Evolutionary conservation across 64 coral and sea anemone species (phyloP), one percentile per base, ranked within the genome.

Genomic region (Dendronephthya gigantea): DNA sequence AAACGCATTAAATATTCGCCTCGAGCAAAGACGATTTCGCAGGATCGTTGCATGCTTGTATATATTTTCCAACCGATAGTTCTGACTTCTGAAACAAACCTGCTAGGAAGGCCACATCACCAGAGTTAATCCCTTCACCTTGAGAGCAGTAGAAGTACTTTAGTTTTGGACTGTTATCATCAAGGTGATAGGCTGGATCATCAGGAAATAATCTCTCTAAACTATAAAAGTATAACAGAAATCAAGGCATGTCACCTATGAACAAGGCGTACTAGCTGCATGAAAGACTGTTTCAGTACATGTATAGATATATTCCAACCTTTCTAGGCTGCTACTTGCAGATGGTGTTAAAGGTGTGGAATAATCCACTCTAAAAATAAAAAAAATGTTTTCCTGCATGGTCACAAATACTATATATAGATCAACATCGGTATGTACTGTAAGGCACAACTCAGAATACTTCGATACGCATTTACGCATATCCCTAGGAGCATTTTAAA

Each of bases 71-170:
- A n/a, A n/a, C n/a, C n/a, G n/a, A n/a, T n/a, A n/a, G n/a, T n/a
- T n/a, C n/a, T n/a, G n/a, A 19, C 7, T 62, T 16, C 19, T 6
- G 7, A 17, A 62, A 62, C 55, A 22, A 62, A 62, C 72, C 72
- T 79, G 72, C 72, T 17, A 79, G 72, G 36, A 79, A 79, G 19
- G 29, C 72, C 30, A 79, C 72, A 79, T 79, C 72, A 36, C 72
- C 72, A 17, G 17, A 79, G 32, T 39, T 79, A 17, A 79, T 36
- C 29, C 36, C 72, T 79, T 79, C 69, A 75, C 35, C 36, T 34
- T 79, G 72, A 15, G 72, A 34, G 32, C 15, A 36, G 72, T 79
- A 79, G 36, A 79, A 79, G 72, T 79, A 79, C 72, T 79, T 79
- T 29, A 79, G 32, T 79, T 79, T 34, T 35, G 72, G 72, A 36